These are phyloP conservation scores for Acrobeloides nanus DNA, from an alignment of 2,888 invertebrate species.

Conservation along the genomic window DNA sequence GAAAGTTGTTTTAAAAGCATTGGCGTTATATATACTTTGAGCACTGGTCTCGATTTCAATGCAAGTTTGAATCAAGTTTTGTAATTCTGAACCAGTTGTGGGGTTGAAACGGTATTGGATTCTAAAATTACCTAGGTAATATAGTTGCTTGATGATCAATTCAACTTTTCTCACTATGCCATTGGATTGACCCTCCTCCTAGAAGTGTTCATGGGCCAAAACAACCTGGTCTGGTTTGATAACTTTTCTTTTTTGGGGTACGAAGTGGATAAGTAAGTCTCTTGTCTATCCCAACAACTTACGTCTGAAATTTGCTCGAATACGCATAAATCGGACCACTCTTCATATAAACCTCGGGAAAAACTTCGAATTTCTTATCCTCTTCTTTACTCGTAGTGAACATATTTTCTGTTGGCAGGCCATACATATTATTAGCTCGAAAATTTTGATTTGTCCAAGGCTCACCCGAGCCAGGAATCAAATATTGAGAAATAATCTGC, in stretches of 20 bases:
- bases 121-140: too few relatives aligned
- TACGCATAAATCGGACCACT: slow-evolving; percentile 42
- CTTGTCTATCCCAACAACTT: too few relatives aligned
- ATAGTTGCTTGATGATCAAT: too few relatives aligned
- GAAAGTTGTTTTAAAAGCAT: too few relatives aligned
- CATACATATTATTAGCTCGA: slow-evolving; percentile 35
- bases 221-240: too few relatives aligned
- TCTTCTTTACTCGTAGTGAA: slow-evolving; percentile 49
- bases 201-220: too few relatives aligned
- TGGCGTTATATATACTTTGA: too few relatives aligned
- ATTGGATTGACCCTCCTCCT: too few relatives aligned
- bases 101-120: slow-evolving; percentile 38
- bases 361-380: slow-evolving; percentile 50
- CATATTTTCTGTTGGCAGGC: slow-evolving; percentile 52
- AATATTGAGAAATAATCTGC: slow-evolving; percentile 46
- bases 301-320: too few relatives aligned
- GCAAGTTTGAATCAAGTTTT: slow-evolving; percentile 45
- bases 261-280: too few relatives aligned
- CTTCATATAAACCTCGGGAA: slow-evolving; percentile 44
- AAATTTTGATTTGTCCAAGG: slow-evolving; percentile 35
- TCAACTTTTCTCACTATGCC: too few relatives aligned
- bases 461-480: slow-evolving; percentile 44
- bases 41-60: slow-evolving; percentile 41
- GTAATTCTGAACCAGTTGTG: slow-evolving; percentile 40
- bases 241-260: too few relatives aligned